phyloP scores from a whole-genome alignment of 2,888 invertebrate species.

The Philaethria dido region DNA sequence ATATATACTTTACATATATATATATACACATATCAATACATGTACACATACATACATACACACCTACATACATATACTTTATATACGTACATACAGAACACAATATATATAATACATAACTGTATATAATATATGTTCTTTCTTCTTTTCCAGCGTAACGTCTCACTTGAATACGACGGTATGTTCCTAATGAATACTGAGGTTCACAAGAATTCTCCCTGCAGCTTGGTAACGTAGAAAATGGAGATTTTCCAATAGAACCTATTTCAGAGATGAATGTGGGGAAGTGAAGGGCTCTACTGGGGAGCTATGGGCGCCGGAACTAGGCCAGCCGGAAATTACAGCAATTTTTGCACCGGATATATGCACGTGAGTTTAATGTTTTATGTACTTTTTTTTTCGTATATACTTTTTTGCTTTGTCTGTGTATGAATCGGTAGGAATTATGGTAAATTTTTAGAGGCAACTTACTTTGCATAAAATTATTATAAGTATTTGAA shows the following conservation, averaged over 20 bases:
- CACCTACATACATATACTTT: no score
- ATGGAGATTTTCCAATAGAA: conserved; percentile 87
- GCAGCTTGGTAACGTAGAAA: conserved; percentile 87
- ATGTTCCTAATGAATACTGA: conserved; percentile 89
- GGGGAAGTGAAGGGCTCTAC: conserved; percentile 88
- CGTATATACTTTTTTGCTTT: not conserved
- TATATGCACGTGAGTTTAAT: conserved; percentile 89
- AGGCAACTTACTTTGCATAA: no score
- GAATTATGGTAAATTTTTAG: no score
- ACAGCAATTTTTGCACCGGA: conserved; percentile 90
- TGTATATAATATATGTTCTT: no score
- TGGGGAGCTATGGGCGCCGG: conserved; percentile 92
- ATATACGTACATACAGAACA: no score
- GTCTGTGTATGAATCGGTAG: no score
- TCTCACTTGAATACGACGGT: conserved; percentile 89
- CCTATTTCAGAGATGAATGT: conserved; percentile 85
- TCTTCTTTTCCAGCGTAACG: conserved; percentile 86
- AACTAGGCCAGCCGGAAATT: conserved; percentile 81
- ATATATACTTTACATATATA: no score
- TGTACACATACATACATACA: no score
- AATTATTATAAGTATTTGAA: no score
- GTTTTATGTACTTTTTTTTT: conserved; percentile 39
- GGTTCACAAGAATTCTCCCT: conserved; percentile 86
- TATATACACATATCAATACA: no score
- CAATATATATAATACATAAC: no score